Evolutionary conservation across 2,888 invertebrate species (phyloP).

Genomic region (Branchipolynoe longqiensis): DNA sequence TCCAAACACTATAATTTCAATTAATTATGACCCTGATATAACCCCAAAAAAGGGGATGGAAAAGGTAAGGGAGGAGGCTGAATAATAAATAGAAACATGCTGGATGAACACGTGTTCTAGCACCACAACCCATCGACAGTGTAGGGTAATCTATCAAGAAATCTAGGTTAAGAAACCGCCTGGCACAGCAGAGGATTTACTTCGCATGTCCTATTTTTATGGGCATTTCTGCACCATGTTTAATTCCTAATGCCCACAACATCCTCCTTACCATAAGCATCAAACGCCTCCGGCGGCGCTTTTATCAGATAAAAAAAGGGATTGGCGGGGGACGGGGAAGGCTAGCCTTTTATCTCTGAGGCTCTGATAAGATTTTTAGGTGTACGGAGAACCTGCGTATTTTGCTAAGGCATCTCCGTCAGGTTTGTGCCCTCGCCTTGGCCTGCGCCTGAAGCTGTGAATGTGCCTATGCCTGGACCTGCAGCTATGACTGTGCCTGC

Average conservation of each 20-base stretch:
- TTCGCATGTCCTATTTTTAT: slow-evolving; percentile 6
- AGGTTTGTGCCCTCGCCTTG: too few relatives aligned
- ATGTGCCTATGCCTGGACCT: too few relatives aligned
- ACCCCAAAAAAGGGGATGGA: too few relatives aligned
- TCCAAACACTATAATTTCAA: too few relatives aligned
- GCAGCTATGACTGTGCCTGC: too few relatives aligned
- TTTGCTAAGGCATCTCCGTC: slow-evolving; percentile 27
- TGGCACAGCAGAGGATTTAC: slow-evolving; percentile 22
- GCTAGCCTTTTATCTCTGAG: slow-evolving; percentile 31
- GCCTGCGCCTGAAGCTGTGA: too few relatives aligned
- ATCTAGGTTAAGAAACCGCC: background rate
- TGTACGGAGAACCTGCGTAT: too few relatives aligned
- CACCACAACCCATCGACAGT: background rate
- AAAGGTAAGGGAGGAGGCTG: too few relatives aligned
- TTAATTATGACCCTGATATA: too few relatives aligned
- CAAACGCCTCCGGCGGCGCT: slow-evolving; percentile 16
- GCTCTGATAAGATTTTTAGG: slow-evolving; percentile 41
- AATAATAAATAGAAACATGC: too few relatives aligned
- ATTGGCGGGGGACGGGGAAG: too few relatives aligned
- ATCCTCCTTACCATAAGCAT: slow-evolving; percentile 13
- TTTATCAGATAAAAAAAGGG: slow-evolving; percentile 36
- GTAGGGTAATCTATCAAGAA: slow-evolving; percentile 19
- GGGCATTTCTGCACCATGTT: slow-evolving; percentile 22
- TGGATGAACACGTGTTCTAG: too few relatives aligned
- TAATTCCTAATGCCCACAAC: slow-evolving; percentile 47